A percentile compares a stretch with the other conserved stretches of the same genome.
These are phyloP conservation scores for Procambarus virginalis DNA, from an alignment of 1,140 invertebrate genomes.

Conservation along the genomic window DNA sequence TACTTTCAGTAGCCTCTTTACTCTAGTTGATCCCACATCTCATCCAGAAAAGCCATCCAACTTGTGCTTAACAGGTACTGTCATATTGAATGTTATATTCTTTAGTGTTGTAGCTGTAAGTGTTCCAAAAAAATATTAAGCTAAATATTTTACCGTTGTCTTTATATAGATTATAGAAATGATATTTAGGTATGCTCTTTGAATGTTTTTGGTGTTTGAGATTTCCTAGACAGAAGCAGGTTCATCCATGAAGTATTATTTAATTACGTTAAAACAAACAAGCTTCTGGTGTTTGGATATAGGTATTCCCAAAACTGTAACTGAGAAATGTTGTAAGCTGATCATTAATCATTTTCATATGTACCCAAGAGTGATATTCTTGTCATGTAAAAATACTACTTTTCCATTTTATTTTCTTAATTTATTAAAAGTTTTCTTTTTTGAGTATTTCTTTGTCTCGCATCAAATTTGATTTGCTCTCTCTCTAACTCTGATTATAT, in stretches of 20 bases:
- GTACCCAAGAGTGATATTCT: not conserved
- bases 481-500: not conserved
- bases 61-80: constrained; percentile 44
- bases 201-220: constrained; percentile 25
- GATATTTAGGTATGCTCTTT: constrained; percentile 23
- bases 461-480: not conserved
- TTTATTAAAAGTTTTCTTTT: not conserved
- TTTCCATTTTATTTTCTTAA: not conserved
- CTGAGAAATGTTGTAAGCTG: not conserved
- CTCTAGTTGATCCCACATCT: constrained; percentile 45
- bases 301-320: not conserved
- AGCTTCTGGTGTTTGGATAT: not conserved
- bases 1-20: constrained; percentile 28
- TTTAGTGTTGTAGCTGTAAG: constrained; percentile 41
- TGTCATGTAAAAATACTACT: not conserved
- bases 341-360: not conserved
- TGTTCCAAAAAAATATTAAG: constrained; percentile 42
- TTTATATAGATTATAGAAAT: constrained; percentile 17
- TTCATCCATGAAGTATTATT: not conserved
- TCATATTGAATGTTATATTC: constrained; percentile 35
- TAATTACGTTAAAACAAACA: not conserved
- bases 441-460: not conserved
- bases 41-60: constrained; percentile 50
- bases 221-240: not conserved
- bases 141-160: constrained; percentile 32